Evolutionary conservation across 2,888 invertebrate genomes (phyloP).

Genomic region (Trimorus sp.): DNA sequence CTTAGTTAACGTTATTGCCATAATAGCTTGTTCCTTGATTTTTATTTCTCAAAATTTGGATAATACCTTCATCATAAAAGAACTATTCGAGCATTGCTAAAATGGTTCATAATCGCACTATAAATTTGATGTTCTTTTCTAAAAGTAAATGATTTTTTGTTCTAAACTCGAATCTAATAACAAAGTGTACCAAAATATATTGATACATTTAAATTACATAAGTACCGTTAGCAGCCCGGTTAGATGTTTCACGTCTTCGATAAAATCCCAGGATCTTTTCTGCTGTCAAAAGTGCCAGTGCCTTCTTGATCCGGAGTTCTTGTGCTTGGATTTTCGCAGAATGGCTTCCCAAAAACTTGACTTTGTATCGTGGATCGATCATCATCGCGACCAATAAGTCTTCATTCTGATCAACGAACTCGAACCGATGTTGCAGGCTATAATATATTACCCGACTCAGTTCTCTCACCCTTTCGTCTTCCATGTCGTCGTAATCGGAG

Average conservation of each 20-base stretch:
- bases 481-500: background rate
- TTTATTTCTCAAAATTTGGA: too few species aligned
- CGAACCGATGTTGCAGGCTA: background rate
- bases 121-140: too few species aligned
- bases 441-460: background rate
- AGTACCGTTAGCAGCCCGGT: background rate
- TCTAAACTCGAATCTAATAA: too few species aligned
- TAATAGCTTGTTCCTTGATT: too few species aligned
- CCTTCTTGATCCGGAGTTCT: background rate
- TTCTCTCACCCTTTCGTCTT: background rate
- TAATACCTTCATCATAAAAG: too few species aligned
- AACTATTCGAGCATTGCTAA: too few species aligned
- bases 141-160: too few species aligned
- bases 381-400: background rate
- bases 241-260: background rate
- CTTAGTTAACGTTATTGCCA: too few species aligned
- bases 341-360: background rate
- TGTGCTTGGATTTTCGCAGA: background rate
- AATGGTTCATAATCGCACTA: too few species aligned
- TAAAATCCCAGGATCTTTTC: background rate
- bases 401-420: background rate
- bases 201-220: too few species aligned
- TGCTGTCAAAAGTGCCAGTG: background rate
- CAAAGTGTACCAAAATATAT: too few species aligned
- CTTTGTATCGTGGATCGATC: background rate